Percentiles rank a stretch among this genome's conserved stretches.
phyloP scores from a whole-genome alignment of 2,888 invertebrate genomes.

The Arge pagana region DNA sequence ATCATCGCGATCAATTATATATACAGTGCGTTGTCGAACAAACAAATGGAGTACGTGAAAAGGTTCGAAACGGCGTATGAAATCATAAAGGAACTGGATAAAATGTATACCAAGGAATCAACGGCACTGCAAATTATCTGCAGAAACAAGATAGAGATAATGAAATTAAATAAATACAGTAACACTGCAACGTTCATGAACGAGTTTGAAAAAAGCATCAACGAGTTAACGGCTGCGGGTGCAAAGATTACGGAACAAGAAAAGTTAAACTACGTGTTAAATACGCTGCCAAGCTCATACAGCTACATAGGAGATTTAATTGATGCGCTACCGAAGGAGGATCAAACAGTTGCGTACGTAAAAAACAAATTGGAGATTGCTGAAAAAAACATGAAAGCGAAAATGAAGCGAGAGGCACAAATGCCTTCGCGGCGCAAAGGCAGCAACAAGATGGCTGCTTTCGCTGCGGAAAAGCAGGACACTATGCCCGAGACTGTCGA shows the following conservation, averaged over 20 bases:
- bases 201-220: slow-evolving; percentile 30
- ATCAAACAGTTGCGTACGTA: slow-evolving; percentile 32
- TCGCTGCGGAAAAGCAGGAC: slow-evolving; percentile 26
- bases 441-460: slow-evolving; percentile 9
- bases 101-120: slow-evolving; percentile 22
- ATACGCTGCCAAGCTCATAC: slow-evolving; percentile 28
- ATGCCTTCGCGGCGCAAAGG: slow-evolving; percentile 6
- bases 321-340: slow-evolving; percentile 28
- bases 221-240: slow-evolving; percentile 31
- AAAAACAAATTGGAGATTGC: slow-evolving; percentile 29
- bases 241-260: slow-evolving; percentile 30
- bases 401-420: slow-evolving; percentile 7
- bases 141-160: slow-evolving; percentile 27
- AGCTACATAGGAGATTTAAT: slow-evolving; percentile 33
- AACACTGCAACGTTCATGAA: slow-evolving; percentile 23
- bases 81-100: slow-evolving; percentile 28
- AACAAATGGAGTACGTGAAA: slow-evolving; percentile 24
- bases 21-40: slow-evolving; percentile 24
- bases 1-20: slow-evolving; percentile 22
- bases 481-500: slow-evolving; percentile 26
- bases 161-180: slow-evolving; percentile 25
- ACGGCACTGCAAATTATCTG: slow-evolving; percentile 29
- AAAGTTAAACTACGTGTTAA: slow-evolving; percentile 33
- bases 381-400: slow-evolving; percentile 6
- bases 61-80: slow-evolving; percentile 22